These are phyloP conservation scores for Drosophila neoperkinsi DNA, from an alignment of 2,888 invertebrate species.

Conservation along the genomic window DNA sequence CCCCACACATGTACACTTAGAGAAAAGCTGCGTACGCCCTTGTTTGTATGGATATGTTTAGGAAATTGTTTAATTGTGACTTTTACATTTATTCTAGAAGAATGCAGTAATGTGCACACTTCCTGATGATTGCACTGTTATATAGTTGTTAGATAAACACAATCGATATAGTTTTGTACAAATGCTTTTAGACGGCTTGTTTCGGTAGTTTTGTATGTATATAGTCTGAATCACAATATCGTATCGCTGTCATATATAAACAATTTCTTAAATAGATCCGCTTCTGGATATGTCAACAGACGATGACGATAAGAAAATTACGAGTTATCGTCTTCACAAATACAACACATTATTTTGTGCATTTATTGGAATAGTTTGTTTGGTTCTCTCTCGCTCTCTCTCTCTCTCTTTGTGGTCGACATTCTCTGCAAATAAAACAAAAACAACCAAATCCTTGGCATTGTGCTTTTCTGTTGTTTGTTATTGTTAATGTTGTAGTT, in stretches of 20 bases:
- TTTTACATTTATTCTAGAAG: constrained; percentile 21
- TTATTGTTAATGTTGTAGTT: constrained; percentile 5
- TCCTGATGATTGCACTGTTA: constrained; percentile 34
- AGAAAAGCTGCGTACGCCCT: not conserved
- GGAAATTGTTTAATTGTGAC: constrained; percentile 52
- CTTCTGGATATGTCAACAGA: constrained; percentile 10
- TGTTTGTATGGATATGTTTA: constrained; percentile 24
- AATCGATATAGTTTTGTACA: constrained; percentile 44
- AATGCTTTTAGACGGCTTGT: constrained; percentile 37
- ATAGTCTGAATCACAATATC: constrained; percentile 38
- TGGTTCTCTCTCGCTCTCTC: constrained; percentile 40
- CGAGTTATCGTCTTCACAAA: constrained; percentile 65
- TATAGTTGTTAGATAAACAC: constrained; percentile 35
- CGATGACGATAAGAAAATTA: constrained; percentile 29
- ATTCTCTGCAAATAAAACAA: constrained; percentile 15
- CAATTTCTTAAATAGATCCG: constrained; percentile 41
- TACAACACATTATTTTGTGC: constrained; percentile 80
- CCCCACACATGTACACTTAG: not conserved
- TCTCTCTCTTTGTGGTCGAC: constrained; percentile 14
- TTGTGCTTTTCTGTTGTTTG: constrained; percentile 44
- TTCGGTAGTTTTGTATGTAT: constrained; percentile 16
- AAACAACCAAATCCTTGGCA: constrained; percentile 47
- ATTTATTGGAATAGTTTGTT: constrained; percentile 78
- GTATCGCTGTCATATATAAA: constrained; percentile 39
- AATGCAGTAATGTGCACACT: constrained; percentile 6